These are phyloP conservation scores for Catotricha subobsoleta DNA, from an alignment of 2,888 invertebrate genomes.

Conservation along the genomic window DNA sequence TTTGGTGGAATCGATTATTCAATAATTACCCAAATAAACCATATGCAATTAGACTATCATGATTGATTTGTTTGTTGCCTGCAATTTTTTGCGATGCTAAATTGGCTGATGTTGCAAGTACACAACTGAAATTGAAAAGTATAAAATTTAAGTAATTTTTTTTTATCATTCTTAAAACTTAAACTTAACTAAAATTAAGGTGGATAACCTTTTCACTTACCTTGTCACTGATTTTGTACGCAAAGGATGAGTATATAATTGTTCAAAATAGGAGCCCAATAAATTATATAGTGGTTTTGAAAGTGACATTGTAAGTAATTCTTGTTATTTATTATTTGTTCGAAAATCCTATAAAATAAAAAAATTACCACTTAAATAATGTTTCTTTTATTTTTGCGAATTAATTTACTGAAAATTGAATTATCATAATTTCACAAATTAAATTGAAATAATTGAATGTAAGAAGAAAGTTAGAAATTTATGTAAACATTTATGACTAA, in stretches of 20 bases:
- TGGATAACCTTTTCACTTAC: constrained; percentile 29
- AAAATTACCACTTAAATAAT: no score
- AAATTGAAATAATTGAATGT: no score
- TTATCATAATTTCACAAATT: no score
- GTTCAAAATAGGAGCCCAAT: constrained; percentile 51
- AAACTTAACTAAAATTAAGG: constrained; percentile 1
- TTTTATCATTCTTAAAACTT: constrained; percentile 1
- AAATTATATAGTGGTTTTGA: constrained; percentile 50
- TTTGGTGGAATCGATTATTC: constrained; percentile 2
- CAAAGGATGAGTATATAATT: constrained; percentile 55
- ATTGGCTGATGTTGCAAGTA: constrained; percentile 54
- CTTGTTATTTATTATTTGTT: no score
- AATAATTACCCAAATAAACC: constrained; percentile 48
- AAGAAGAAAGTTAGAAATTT: no score
- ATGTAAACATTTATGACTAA: no score
- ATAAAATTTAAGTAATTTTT: constrained; percentile 3
- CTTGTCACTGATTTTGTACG: constrained; percentile 64
- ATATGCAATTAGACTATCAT: constrained; percentile 52
- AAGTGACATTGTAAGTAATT: constrained; percentile 14
- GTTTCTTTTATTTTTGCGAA: no score
- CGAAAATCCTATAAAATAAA: no score
- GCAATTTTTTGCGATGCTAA: constrained; percentile 51
- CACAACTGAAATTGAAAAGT: constrained; percentile 37
- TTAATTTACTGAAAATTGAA: no score
- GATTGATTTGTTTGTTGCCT: constrained; percentile 42